Base-by-base conservation (phyloP, 30 jellyfish, hydroid and myxozoan genomes). In the Hydractinia symbiolongicarpus region DNA sequence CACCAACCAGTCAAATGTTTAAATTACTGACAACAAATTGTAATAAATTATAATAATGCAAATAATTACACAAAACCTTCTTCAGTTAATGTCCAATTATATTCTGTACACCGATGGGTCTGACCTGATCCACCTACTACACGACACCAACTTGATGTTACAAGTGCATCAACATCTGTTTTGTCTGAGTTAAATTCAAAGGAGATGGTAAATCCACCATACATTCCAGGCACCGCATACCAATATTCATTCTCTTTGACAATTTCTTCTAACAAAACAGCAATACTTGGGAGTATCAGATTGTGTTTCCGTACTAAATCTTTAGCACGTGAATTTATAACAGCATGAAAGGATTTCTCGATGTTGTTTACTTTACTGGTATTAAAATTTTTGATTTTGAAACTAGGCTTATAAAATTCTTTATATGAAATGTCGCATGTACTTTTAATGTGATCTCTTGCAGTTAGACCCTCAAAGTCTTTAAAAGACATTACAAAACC, bases 51-150 rank as follows among this genome's bases (percentile, higher is more conserved):
- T 30, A 30, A 30, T 30, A 30, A 30, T 30, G 2, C 44, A 30
- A 30, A n/a, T 16, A n/a, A 51, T 77, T 50, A 77, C 30, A 60
- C 85, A 77, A 77, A 77, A 1, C 85, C 85, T 55, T 55, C 78
- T 4, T 77, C 85, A 9, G 19, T 61, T n/a, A 77, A 66, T 8
- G 52, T 57, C 54, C 54, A 77, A 6, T 66, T 52, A 9, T 54
- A 4, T 52, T 52, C 79, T 77, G 85, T 54, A 77, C 85, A 77
- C 40, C 55, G 55, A 56, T 77, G 85, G 21, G 62, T 54, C 40
- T 77, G 85, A n/a, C 85, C 85, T 54, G 85, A 77, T 19, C 85
- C 85, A 8, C 85, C 85, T 17, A 52, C 76, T 9, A 77, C 79
- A 21, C 85, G 21, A n/a, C 85, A 55, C 85, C 85, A 77, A 77